Evolutionary conservation across 2,797 vertebrate species (phyloP).

Genomic region (Periophthalmus magnuspinnatus): DNA sequence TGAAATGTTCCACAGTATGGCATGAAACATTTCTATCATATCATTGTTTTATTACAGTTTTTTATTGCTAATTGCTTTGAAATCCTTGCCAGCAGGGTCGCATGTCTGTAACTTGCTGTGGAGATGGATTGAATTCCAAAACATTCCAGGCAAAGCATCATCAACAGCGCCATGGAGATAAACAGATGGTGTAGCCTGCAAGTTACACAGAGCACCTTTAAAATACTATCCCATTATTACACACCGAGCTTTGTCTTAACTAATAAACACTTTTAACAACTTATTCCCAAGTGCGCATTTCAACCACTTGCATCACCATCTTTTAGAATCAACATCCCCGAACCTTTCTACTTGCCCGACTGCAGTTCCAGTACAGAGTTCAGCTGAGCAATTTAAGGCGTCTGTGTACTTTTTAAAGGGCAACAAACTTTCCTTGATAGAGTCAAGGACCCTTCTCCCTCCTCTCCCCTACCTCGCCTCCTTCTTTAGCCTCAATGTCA

Average conservation of each 20-base stretch:
- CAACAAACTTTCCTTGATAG: conserved; percentile 68
- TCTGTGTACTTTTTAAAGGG: conserved; percentile 65
- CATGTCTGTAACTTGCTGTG: background rate
- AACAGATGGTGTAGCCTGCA: background rate
- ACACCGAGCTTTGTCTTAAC: background rate
- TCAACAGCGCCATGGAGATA: background rate
- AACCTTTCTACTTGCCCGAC: conserved; percentile 8
- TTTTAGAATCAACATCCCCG: conserved; percentile 21
- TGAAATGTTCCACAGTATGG: too few species aligned
- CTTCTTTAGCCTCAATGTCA: conserved; percentile 29
- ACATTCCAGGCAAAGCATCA: too few species aligned
- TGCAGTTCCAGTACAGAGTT: conserved; percentile 39
- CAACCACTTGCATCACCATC: conserved; percentile 15
- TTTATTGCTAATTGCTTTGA: too few species aligned
- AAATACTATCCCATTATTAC: too few species aligned
- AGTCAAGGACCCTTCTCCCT: conserved; percentile 43
- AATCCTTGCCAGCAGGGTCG: too few species aligned
- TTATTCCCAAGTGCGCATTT: conserved; percentile 5
- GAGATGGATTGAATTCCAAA: too few species aligned
- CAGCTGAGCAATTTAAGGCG: conserved; percentile 37
- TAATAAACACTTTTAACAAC: background rate
- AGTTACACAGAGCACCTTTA: background rate
- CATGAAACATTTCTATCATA: too few species aligned
- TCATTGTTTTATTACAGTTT: too few species aligned
- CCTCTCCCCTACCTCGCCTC: background rate